A percentile compares a stretch with the other conserved stretches of the same genome.
phyloP scores from a whole-genome alignment of 2,797 vertebrate genomes.

The Periophthalmus magnuspinnatus region DNA sequence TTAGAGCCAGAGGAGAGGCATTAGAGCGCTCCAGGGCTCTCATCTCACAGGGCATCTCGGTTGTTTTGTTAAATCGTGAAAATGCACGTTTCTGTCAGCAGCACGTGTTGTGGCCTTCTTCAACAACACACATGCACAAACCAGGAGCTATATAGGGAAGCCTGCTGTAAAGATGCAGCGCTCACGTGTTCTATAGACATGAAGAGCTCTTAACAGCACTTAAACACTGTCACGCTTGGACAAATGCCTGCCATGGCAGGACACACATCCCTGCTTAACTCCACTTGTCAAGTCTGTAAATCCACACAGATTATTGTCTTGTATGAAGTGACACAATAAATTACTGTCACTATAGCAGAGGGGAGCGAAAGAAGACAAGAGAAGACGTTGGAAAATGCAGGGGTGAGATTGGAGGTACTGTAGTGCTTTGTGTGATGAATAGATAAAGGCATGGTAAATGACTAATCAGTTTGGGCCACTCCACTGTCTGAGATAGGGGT shows the following conservation, averaged over 20 bases:
- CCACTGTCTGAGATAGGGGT: slow-evolving; percentile 50
- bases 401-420: slow-evolving; percentile 16
- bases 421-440: slow-evolving; percentile 20
- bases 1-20: slow-evolving; percentile 39
- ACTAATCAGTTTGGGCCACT: slow-evolving; percentile 56
- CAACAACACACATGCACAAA: slow-evolving; percentile 28
- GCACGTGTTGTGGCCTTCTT: slow-evolving; percentile 41
- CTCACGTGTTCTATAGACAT: slow-evolving; percentile 36
- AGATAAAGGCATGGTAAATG: slow-evolving; percentile 42
- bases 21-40: slow-evolving; percentile 44
- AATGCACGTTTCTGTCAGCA: slow-evolving; percentile 35
- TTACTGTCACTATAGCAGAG: slow-evolving; percentile 21
- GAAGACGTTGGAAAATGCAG: slow-evolving; percentile 9
- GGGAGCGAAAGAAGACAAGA: slow-evolving; percentile 12
- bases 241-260: slow-evolving; percentile 6
- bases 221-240: slow-evolving; percentile 20
- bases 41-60: slow-evolving; percentile 31
- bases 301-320: slow-evolving; percentile 33
- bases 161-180: slow-evolving; percentile 25
- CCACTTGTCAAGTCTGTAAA: slow-evolving; percentile 37
- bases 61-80: slow-evolving; percentile 15
- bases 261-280: slow-evolving; percentile 11
- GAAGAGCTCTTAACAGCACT: slow-evolving; percentile 37
- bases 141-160: slow-evolving; percentile 32
- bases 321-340: slow-evolving; percentile 41